A percentile compares a stretch with the other conserved stretches of the same genome.
These are phyloP conservation scores for Cryptophagus acutangulus DNA, from an alignment of 2,888 invertebrate species.

Conservation along the genomic window DNA sequence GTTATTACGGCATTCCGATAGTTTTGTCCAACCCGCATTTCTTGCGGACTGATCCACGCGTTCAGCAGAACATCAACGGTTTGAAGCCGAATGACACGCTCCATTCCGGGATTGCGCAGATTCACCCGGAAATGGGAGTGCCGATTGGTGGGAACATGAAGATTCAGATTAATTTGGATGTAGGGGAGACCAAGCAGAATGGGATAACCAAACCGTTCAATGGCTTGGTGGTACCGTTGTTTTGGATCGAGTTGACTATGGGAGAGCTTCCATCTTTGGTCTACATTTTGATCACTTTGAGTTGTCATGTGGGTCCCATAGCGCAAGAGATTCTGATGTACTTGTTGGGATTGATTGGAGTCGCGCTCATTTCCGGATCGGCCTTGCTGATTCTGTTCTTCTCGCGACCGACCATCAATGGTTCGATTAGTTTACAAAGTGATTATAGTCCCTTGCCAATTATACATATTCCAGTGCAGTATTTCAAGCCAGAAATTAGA, in stretches of 20 bases:
- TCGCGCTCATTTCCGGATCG: constrained; percentile 38
- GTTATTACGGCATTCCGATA: constrained; percentile 64
- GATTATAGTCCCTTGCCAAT: constrained; percentile 43
- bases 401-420: constrained; percentile 21
- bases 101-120: constrained; percentile 55
- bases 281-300: constrained; percentile 26
- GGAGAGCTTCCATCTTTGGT: constrained; percentile 39
- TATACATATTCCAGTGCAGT: constrained; percentile 35
- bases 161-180: constrained; percentile 69
- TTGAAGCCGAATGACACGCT: constrained; percentile 55
- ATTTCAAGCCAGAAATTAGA: constrained; percentile 32
- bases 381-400: constrained; percentile 32
- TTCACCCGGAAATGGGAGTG: constrained; percentile 69
- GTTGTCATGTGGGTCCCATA: constrained; percentile 32
- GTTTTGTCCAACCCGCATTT: constrained; percentile 61
- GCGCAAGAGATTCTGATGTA: constrained; percentile 32
- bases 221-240: constrained; percentile 61
- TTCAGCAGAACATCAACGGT: constrained; percentile 58
- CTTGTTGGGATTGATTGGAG: constrained; percentile 35
- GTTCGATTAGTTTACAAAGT: constrained; percentile 30
- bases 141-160: constrained; percentile 59
- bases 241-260: constrained; percentile 62
- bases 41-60: constrained; percentile 57
- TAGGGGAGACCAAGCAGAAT: constrained; percentile 59
- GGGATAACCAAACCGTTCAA: constrained; percentile 58